A percentile compares a stretch with the other conserved stretches of the same genome.
These are phyloP conservation scores for Lynx canadensis DNA, from an alignment of 2,113 vertebrate species.

Conservation along the genomic window DNA sequence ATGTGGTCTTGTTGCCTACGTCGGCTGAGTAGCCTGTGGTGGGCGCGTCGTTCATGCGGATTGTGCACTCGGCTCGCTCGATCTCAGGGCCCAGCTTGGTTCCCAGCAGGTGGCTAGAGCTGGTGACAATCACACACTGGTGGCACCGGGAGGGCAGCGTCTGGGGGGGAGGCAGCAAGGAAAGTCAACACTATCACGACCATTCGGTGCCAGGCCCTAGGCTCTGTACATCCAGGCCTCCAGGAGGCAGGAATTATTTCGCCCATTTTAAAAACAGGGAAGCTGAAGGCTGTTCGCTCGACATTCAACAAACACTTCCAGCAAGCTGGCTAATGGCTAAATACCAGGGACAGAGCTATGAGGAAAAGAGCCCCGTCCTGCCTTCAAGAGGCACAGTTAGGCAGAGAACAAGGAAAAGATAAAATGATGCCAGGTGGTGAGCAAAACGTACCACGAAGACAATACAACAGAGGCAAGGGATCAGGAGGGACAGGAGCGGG, in stretches of 20 bases:
- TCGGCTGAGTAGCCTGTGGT: slow-evolving; percentile 90
- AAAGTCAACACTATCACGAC: neutral
- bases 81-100: slow-evolving; percentile 90
- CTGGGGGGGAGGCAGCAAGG: slow-evolving; percentile 81
- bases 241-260: neutral
- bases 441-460: neutral
- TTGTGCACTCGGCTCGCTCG: slow-evolving; percentile 92
- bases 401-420: neutral
- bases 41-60: slow-evolving; percentile 98
- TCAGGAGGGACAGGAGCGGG: neutral
- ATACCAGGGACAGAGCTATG: neutral
- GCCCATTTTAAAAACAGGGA: neutral
- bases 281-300: neutral
- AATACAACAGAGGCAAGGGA: neutral
- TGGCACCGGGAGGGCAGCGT: slow-evolving; percentile 91
- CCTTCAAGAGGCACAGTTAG: neutral
- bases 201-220: neutral
- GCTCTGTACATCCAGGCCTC: neutral
- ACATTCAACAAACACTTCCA: neutral
- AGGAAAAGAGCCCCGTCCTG: neutral
- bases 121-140: slow-evolving; percentile 94
- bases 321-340: neutral
- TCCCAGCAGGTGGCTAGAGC: slow-evolving; percentile 96
- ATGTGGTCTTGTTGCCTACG: slow-evolving; percentile 93
- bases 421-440: neutral